These are phyloP conservation scores for Trachelipus rathkii DNA, from an alignment of 1,140 invertebrate species.

Conservation along the genomic window DNA sequence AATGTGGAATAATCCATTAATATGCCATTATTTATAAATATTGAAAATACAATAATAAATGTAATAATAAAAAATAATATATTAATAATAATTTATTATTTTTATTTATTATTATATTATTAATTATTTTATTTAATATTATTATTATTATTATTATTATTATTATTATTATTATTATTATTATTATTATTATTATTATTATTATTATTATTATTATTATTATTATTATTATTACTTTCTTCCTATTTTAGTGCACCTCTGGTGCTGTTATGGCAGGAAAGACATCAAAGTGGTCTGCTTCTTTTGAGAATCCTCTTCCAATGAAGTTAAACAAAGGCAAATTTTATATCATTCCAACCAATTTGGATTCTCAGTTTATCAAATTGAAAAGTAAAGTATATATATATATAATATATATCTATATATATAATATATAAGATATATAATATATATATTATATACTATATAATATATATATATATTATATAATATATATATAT, in stretches of 20 bases:
- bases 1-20: too few relatives aligned
- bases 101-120: too few relatives aligned
- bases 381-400: slow-evolving; percentile 54
- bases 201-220: slow-evolving; percentile 8
- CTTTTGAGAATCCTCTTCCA: slow-evolving; percentile 78
- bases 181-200: not conserved
- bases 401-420: not conserved
- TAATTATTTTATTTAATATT: not conserved
- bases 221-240: not conserved
- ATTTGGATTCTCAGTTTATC: slow-evolving; percentile 66
- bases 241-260: slow-evolving; percentile 54
- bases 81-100: not conserved
- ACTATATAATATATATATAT: slow-evolving; percentile 15
- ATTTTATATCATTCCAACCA: slow-evolving; percentile 71
- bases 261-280: slow-evolving; percentile 57
- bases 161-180: not conserved
- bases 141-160: not conserved
- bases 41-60: too few relatives aligned
- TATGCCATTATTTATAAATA: too few relatives aligned
- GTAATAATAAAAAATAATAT: too few relatives aligned
- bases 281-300: slow-evolving; percentile 62
- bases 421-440: not conserved
- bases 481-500: not conserved
- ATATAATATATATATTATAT: slow-evolving; percentile 13
- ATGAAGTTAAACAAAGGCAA: slow-evolving; percentile 66